Percentiles rank a stretch among this genome's conserved stretches.
These are phyloP conservation scores for Abramis brama DNA, from an alignment of 2,113 vertebrate genomes.

Conservation along the genomic window DNA sequence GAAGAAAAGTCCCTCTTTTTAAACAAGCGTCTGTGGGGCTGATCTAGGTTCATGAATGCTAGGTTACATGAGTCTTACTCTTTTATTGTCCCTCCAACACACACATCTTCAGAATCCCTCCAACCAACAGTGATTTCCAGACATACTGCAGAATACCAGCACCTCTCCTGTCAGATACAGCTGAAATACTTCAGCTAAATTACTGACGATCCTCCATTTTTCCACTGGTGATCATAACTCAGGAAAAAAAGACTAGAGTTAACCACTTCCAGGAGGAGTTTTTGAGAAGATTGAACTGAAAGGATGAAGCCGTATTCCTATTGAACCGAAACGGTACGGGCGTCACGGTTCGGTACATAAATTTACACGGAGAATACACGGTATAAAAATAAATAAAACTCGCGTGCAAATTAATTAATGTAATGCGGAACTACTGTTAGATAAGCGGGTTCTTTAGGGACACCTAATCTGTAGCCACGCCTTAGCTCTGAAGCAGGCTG, in stretches of 20 bases:
- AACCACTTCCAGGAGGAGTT: constrained; percentile 4
- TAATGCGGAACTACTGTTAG: too few relatives aligned
- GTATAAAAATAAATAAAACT: too few relatives aligned
- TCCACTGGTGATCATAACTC: background rate
- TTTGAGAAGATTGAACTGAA: background rate
- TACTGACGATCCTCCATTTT: background rate
- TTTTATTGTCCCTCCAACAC: background rate
- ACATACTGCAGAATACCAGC: background rate
- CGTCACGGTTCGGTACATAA: too few relatives aligned
- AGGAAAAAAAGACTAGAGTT: background rate
- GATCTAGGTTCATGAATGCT: background rate
- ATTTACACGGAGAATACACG: too few relatives aligned
- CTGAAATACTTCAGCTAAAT: background rate
- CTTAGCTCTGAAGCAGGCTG: too few relatives aligned
- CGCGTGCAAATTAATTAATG: too few relatives aligned
- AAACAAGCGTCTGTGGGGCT: background rate
- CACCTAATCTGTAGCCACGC: too few relatives aligned
- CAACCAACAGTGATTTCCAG: background rate
- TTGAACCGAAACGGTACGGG: too few relatives aligned
- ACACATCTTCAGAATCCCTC: constrained; percentile 39
- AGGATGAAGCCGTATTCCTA: too few relatives aligned
- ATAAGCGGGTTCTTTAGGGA: too few relatives aligned
- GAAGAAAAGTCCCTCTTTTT: background rate
- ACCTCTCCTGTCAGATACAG: background rate
- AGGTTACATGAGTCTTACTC: background rate